Conservation (phyloP, 2,113 vertebrate species). For the Syngnathus typhle region DNA sequence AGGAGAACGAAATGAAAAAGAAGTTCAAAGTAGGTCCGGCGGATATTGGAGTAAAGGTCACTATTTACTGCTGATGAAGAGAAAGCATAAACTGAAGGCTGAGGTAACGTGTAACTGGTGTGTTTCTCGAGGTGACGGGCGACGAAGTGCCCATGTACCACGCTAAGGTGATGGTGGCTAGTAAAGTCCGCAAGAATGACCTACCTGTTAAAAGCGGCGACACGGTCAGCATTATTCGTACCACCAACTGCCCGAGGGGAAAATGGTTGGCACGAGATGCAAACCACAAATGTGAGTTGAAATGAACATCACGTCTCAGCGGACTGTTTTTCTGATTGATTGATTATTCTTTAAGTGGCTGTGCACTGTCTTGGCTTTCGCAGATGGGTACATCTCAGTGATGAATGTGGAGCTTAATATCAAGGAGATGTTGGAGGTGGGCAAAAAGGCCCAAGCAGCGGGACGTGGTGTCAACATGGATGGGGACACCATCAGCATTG, state of each 20-base stretch:
- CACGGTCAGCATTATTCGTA: slow-evolving; percentile 58
- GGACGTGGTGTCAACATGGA: slow-evolving; percentile 49
- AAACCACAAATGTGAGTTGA: slow-evolving; percentile 72
- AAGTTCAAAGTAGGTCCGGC: slow-evolving; percentile 69
- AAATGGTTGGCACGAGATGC: slow-evolving; percentile 64
- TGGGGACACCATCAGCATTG: slow-evolving; percentile 61
- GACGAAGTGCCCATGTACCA: slow-evolving; percentile 58
- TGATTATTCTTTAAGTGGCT: background rate
- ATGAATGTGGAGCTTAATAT: slow-evolving; percentile 66
- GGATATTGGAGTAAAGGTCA: background rate
- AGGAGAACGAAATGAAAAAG: slow-evolving; percentile 71
- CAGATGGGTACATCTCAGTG: slow-evolving; percentile 68
- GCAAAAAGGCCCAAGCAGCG: slow-evolving; percentile 41
- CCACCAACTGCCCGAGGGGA: slow-evolving; percentile 60
- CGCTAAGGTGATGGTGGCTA: slow-evolving; percentile 49
- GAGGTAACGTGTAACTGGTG: background rate
- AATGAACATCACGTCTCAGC: background rate
- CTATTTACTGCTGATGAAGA: background rate
- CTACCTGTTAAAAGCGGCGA: slow-evolving; percentile 64
- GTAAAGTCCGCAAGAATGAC: slow-evolving; percentile 57
- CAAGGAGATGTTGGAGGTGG: slow-evolving; percentile 67
- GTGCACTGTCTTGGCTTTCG: background rate
- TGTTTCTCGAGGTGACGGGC: slow-evolving; percentile 65
- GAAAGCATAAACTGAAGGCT: background rate
- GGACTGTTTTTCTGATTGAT: background rate